A percentile compares a stretch with the other conserved stretches of the same genome.
phyloP scores from a whole-genome alignment of 2,797 vertebrate genomes.

The Pterois miles region DNA sequence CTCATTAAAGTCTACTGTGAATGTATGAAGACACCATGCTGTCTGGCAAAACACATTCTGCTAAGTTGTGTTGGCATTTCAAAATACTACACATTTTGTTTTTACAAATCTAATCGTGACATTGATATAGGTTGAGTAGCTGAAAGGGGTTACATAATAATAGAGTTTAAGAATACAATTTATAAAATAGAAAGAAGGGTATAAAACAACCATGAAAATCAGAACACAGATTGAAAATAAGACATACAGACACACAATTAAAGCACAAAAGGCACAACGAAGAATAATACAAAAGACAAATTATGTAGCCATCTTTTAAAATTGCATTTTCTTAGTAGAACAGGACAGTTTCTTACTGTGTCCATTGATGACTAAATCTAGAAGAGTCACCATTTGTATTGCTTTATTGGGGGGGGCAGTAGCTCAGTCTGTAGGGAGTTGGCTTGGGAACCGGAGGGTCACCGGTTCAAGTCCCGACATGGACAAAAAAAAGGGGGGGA shows the following conservation, averaged over 20 bases:
- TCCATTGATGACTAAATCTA: neutral
- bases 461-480: no score
- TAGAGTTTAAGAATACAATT: neutral
- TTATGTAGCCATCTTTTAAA: neutral
- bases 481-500: no score
- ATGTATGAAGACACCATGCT: neutral
- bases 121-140: neutral
- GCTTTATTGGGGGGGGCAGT: no score
- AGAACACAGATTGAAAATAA: neutral
- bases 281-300: neutral
- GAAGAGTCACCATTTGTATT: neutral
- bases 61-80: neutral
- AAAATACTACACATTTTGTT: neutral
- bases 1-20: constrained; percentile 44
- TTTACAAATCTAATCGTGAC: neutral
- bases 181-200: neutral
- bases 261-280: neutral
- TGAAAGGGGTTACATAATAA: neutral
- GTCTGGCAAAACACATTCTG: constrained; percentile 18
- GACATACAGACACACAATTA: neutral
- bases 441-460: no score
- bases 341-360: neutral
- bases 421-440: no score
- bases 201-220: neutral
- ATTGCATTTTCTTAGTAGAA: neutral